These are phyloP conservation scores for Cygnus atratus DNA, from an alignment of 2,113 vertebrate species.

Conservation along the genomic window DNA sequence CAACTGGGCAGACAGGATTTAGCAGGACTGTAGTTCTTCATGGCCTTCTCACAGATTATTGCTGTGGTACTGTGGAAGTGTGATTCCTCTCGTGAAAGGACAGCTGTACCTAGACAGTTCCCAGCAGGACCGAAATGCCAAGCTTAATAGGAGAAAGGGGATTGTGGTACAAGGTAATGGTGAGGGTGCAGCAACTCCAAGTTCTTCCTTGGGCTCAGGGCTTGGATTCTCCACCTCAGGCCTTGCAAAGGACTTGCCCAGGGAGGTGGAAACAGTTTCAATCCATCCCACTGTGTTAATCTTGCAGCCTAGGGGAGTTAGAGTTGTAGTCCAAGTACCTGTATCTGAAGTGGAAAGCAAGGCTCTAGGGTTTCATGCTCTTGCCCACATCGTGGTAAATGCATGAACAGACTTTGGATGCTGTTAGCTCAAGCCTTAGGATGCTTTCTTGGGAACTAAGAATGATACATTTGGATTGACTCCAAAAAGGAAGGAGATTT, in stretches of 20 bases:
- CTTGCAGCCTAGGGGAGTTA: not conserved
- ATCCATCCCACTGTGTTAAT: not conserved
- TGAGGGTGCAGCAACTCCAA: not conserved
- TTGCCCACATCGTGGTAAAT: not conserved
- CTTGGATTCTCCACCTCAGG: accelerated
- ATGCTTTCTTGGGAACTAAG: not conserved
- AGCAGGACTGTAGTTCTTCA: not conserved
- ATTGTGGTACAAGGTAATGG: not conserved
- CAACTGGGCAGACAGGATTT: not conserved
- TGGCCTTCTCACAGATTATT: accelerated
- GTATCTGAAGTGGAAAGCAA: not conserved
- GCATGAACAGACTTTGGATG: not conserved
- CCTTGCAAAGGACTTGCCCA: not conserved
- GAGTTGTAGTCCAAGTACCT: not conserved
- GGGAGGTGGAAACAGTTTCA: not conserved
- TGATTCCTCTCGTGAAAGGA: not conserved
- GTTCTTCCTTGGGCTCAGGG: not conserved
- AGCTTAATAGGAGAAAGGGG: not conserved
- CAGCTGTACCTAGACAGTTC: not conserved
- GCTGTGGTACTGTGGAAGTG: not conserved
- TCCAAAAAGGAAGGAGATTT: not conserved
- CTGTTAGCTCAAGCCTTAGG: not conserved
- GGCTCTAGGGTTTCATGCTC: not conserved
- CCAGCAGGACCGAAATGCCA: not conserved
- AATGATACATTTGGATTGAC: not conserved